These are phyloP conservation scores for Arrhamphus sclerolepis DNA, from an alignment of 2,797 vertebrate species.

Conservation along the genomic window DNA sequence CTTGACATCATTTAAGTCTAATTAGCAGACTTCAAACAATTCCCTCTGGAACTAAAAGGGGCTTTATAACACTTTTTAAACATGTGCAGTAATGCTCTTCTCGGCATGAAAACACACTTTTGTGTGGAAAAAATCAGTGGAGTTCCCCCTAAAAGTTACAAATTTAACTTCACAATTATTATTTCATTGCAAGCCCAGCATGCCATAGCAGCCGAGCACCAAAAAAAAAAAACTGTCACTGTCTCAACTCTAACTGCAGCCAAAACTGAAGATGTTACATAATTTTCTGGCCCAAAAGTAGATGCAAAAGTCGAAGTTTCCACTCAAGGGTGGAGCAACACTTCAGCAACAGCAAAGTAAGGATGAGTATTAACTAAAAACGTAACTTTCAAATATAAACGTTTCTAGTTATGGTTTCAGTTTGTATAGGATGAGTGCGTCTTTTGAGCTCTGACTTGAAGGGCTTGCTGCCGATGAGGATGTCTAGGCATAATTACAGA, in stretches of 20 bases:
- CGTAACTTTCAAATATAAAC: slow-evolving; percentile 27
- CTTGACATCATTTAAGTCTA: neutral
- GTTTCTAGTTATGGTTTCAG: slow-evolving; percentile 28
- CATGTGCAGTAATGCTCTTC: neutral
- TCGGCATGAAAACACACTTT: slow-evolving; percentile 22
- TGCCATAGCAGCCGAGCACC: slow-evolving; percentile 25
- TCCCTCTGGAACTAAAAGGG: slow-evolving; percentile 2
- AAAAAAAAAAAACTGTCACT: slow-evolving; percentile 25
- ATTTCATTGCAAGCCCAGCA: slow-evolving; percentile 9
- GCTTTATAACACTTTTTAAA: neutral
- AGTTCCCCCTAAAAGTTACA: slow-evolving; percentile 18
- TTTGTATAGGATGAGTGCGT: slow-evolving; percentile 9
- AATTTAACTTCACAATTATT: slow-evolving; percentile 23
- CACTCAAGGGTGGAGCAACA: slow-evolving; percentile 14
- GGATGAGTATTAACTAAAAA: slow-evolving; percentile 17
- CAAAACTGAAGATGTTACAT: slow-evolving; percentile 25
- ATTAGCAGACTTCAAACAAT: slow-evolving; percentile 3
- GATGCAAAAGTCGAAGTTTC: neutral
- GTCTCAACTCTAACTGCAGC: slow-evolving; percentile 43
- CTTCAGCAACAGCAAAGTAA: slow-evolving; percentile 9
- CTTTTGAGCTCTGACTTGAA: slow-evolving; percentile 26
- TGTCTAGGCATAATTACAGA: slow-evolving; percentile 65
- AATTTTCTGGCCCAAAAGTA: slow-evolving; percentile 27
- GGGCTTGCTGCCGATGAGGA: slow-evolving; percentile 34
- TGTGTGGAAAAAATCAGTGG: slow-evolving; percentile 16